Percentiles rank a stretch among this genome's conserved stretches.
phyloP scores from a whole-genome alignment of 2,888 invertebrate genomes.

The Ernsta delagoae region DNA sequence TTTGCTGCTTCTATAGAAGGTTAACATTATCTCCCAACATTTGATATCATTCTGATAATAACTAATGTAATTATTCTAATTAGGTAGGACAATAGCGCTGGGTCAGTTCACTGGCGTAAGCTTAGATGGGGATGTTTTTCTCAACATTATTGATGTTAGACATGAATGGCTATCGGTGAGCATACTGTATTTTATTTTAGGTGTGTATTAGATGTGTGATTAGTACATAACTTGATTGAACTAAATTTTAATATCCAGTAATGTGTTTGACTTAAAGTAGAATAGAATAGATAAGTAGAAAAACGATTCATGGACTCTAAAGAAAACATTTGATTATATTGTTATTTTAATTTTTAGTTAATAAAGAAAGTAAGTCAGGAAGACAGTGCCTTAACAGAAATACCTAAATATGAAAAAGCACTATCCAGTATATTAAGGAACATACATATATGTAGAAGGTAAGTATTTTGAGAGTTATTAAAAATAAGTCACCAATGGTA shows the following conservation, averaged over 20 bases:
- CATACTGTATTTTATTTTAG: conserved; percentile 41
- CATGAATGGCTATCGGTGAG: conserved; percentile 97
- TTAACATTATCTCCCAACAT: neutral
- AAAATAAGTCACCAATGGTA: too few relatives aligned
- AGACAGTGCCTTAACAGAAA: conserved; percentile 88
- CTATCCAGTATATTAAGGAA: conserved; percentile 93
- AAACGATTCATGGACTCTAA: too few relatives aligned
- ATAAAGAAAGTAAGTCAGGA: conserved; percentile 92
- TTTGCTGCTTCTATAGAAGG: too few relatives aligned
- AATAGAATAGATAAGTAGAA: too few relatives aligned
- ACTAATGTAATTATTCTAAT: too few relatives aligned
- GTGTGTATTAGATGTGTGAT: conserved; percentile 27
- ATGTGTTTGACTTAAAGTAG: too few relatives aligned
- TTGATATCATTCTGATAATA: too few relatives aligned
- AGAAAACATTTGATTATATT: neutral
- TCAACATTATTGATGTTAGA: conserved; percentile 96
- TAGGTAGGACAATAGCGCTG: conserved; percentile 92
- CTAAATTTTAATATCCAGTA: too few relatives aligned
- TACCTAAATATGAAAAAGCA: conserved; percentile 93
- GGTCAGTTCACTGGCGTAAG: conserved; percentile 96
- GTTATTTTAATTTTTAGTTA: conserved; percentile 80
- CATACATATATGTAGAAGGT: conserved; percentile 93
- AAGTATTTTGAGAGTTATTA: neutral
- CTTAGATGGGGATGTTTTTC: conserved; percentile 94
- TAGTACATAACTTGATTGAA: too few relatives aligned